Evolutionary conservation across 1,140 invertebrate genomes (phyloP).

Genomic region (Bombus confusus): DNA sequence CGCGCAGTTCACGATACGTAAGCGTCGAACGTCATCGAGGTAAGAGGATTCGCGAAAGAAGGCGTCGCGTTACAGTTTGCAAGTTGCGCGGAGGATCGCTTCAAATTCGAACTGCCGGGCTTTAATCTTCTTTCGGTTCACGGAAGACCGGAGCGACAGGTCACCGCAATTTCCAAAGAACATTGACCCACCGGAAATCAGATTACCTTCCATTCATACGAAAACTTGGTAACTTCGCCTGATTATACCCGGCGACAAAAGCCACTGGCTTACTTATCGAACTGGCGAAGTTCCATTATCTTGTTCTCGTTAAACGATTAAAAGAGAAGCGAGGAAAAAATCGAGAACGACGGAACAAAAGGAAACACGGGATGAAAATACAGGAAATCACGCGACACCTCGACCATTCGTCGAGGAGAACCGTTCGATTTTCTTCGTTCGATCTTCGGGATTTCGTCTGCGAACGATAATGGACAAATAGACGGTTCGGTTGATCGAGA

Average conservation of each 20-base stretch:
- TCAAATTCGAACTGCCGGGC: conserved; percentile 55
- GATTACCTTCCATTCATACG: conserved; percentile 45
- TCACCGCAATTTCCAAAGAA: conserved; percentile 53
- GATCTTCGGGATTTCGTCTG: background rate
- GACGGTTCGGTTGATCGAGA: conserved; percentile 54
- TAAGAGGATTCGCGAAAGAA: conserved; percentile 61
- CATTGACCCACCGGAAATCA: conserved; percentile 40
- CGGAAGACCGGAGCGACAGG: conserved; percentile 50
- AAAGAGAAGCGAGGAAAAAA: background rate
- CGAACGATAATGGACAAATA: conserved; percentile 48
- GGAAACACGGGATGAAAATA: background rate
- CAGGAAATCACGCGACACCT: background rate
- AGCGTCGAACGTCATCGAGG: conserved; percentile 28
- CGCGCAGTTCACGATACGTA: background rate
- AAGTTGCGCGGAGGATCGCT: conserved; percentile 57
- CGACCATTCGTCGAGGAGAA: too few species aligned
- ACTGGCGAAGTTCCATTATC: background rate
- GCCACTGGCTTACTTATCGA: background rate
- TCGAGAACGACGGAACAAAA: too few species aligned
- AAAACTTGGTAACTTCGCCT: conserved; percentile 9
- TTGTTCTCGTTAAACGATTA: background rate
- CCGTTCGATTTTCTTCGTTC: background rate
- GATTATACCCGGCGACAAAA: conserved; percentile 1
- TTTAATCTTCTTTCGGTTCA: conserved; percentile 66
- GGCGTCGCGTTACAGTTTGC: conserved; percentile 55